Evolutionary conservation across 2,797 vertebrate species (phyloP), one percentile per base, ranked within the genome.

Genomic region (Basileuterus tristriatus): DNA sequence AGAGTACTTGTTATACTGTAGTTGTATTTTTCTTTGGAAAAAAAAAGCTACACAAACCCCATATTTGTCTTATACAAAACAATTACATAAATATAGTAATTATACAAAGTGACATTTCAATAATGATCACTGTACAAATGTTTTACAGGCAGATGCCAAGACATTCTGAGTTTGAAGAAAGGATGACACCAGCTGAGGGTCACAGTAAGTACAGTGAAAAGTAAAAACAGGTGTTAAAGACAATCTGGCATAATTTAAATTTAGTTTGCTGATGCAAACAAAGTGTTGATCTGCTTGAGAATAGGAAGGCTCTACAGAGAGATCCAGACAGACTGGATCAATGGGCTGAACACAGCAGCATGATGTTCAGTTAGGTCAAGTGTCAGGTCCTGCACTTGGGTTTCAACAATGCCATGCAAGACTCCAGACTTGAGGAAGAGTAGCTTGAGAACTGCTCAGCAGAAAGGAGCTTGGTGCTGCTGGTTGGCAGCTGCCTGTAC

Each of bases 41-140:
- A 65, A 46, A 49, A 34, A 20, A 32, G 4, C 3, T 30, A 39
- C 12, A 20, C 0, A 47, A 41, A 34, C 0, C 1, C 1, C 26
- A 59, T 3, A 21, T 69, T 30, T 72, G 8, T 6, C 12, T 87
- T 53, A n/a, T 30, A 39, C 32, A 13, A 62, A 55, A 49, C 4
- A 62, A 55, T 41, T 36, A 20, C 29, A 82, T 62, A 43, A 47
- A 49, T 47, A 37, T 3, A 39, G 7, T 12, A 47, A 44, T 56
- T 74, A 26, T 26, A 62, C 6, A 58, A 32, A 26, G 8, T 41
- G 15, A 26, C 20, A 71, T 30, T 55, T 81, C 53, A 81, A 24
- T 24, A 62, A 26, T 81, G 52, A 60, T 34, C 18, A 55, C 12
- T 37, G 10, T 44, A 14, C 3, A 59, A 18, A 43, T 8, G 12